Percentiles rank a stretch among this genome's conserved stretches.
Evolutionary conservation across 2,797 vertebrate species (phyloP).

Genomic region (Basileuterus tristriatus): DNA sequence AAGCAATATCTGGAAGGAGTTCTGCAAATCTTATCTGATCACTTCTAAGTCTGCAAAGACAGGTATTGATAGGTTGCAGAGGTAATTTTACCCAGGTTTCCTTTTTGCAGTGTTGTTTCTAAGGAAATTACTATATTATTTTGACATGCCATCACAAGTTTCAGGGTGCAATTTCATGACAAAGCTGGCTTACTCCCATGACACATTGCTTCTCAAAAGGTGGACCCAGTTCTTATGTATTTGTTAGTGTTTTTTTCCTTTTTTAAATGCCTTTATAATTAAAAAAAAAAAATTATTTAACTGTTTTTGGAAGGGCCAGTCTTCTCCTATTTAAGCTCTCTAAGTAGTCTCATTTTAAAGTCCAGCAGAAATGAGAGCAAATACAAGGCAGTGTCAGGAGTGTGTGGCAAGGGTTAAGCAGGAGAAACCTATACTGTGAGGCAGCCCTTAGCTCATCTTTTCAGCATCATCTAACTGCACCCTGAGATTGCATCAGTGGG

Average conservation of each 20-base stretch:
- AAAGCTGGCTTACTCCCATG: not conserved
- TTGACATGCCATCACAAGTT: not conserved
- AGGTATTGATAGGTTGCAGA: not conserved
- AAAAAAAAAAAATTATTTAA: not conserved
- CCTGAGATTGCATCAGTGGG: slow-evolving; percentile 24
- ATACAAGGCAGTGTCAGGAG: not conserved
- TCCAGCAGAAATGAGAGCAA: not conserved
- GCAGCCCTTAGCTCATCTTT: not conserved
- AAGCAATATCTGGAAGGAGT: not conserved
- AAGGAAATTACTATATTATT: not conserved
- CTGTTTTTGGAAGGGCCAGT: not conserved
- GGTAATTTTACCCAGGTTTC: not conserved
- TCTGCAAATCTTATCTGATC: not conserved
- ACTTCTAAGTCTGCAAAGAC: not conserved
- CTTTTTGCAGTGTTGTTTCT: not conserved
- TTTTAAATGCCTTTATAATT: not conserved
- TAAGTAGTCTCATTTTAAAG: not conserved
- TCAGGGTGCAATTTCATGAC: not conserved
- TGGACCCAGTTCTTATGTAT: not conserved
- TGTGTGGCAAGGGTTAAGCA: not conserved
- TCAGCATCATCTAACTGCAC: not conserved
- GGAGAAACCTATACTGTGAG: not conserved
- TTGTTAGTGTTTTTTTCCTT: not conserved
- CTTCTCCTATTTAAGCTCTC: not conserved
- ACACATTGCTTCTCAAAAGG: not conserved